Evolutionary conservation across 2,888 invertebrate genomes (phyloP), one percentile per base, ranked within the genome.

Genomic region (Epiperipatus broadwayi): DNA sequence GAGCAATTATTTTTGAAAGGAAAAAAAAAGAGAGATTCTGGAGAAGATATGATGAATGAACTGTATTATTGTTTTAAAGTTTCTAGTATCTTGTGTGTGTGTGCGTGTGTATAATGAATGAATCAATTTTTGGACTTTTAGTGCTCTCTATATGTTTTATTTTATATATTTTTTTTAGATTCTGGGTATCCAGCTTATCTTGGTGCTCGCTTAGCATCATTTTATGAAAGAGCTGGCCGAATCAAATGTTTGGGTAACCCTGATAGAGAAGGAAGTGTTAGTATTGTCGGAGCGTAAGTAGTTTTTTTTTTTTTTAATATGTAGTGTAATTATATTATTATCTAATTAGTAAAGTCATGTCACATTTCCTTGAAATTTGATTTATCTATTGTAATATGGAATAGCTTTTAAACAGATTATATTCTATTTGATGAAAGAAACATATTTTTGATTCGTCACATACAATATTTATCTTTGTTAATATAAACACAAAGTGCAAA

Each of bases 181-280:
- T 71, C 71, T 34, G 97, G 97, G 58, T 99, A 99, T 66, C 97
- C 97, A 31, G 97, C 97, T 42, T 99, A 99, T 66, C 70, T 99
- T 57, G 93, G 93, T 39, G 95, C 97, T 8, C 75, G 97, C 49
- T 69, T 99, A 47, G 97, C 97, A 50, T 89, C 89, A 56, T 99
- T 99, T 73, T 99, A 99, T 68, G 97, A 99, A 70, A 73, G 97
- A 55, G 97, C 97, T 47, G 97, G 97, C 47, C 73, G 95, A 43
- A 87, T 95, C 49, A 87, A 84, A 65, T 93, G 91, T 55, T 66
- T 95, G 44, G 93, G 95, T 51, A 95, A 91, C 65, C 97, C 97
- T 3, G 87, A 89, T 59, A 70, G 97, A 52, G 95, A 97, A 63
- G 97, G 97, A 42, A 91, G 89, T 41, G 95, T 99, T 40, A 93